Evolutionary conservation across 2,797 vertebrate species (phyloP).

Genomic region (Phrynocephalus vlangalii): DNA sequence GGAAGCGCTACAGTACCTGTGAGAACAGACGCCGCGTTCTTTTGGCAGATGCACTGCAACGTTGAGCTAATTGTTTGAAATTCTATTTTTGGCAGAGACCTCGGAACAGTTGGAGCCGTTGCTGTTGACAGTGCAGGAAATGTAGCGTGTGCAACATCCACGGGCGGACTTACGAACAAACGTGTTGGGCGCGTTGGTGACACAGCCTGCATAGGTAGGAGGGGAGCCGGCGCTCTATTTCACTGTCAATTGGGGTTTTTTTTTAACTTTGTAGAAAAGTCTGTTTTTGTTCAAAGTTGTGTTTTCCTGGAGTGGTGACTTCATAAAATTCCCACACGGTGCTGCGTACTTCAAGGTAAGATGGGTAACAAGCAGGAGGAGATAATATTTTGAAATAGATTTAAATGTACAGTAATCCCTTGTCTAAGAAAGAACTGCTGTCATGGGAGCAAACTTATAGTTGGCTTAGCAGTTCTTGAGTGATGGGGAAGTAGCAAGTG

Average conservation of each 20-base stretch:
- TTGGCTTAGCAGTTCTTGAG: neutral
- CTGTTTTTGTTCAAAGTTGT: neutral
- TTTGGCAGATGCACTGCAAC: constrained; percentile 64
- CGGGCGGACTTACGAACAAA: constrained; percentile 87
- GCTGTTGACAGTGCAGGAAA: constrained; percentile 84
- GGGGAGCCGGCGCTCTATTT: neutral
- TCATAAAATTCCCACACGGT: neutral
- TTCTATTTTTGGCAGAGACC: constrained; percentile 77
- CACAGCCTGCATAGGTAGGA: constrained; percentile 88
- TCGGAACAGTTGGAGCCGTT: constrained; percentile 89
- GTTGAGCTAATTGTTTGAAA: constrained; percentile 61
- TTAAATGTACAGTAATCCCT: constrained; percentile 38
- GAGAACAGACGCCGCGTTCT: constrained; percentile 52
- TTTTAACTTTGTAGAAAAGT: neutral
- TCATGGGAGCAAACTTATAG: neutral
- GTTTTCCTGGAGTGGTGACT: neutral
- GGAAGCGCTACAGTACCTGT: constrained; percentile 46
- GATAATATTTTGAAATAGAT: constrained; percentile 56
- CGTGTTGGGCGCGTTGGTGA: constrained; percentile 89
- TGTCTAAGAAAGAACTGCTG: constrained; percentile 42
- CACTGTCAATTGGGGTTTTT: no score
- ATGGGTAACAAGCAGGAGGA: constrained; percentile 20
- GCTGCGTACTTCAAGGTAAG: constrained; percentile 14
- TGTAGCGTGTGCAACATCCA: constrained; percentile 87
- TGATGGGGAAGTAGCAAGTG: neutral